Percentiles rank a stretch among this genome's conserved stretches.
phyloP scores from a whole-genome alignment of 64 coral and sea anemone species.

The Montipora sp. region DNA sequence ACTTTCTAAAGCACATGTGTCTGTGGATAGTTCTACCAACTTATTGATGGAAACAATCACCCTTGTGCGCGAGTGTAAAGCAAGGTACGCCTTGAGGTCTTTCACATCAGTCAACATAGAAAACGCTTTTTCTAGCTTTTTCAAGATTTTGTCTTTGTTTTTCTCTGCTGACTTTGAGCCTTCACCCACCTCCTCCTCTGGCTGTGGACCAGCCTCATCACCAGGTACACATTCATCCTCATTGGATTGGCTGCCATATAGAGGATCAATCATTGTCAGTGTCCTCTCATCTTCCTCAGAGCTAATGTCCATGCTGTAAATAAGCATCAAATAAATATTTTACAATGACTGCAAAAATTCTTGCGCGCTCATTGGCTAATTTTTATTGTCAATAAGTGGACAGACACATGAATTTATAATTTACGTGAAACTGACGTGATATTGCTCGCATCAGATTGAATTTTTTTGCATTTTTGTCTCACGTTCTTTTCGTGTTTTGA shows the following conservation, averaged over 20 bases:
- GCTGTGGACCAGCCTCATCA: no score
- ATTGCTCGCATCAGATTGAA: no score
- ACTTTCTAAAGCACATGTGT: background rate
- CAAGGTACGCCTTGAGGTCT: background rate
- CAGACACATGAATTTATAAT: no score
- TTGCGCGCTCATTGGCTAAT: no score
- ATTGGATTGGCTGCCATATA: background rate
- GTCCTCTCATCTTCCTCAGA: conserved; percentile 14
- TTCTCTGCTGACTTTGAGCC: background rate
- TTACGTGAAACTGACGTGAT: no score
- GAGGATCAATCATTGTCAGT: conserved; percentile 31
- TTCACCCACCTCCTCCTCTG: background rate
- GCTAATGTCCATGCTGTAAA: conserved; percentile 27
- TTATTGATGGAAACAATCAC: conserved; percentile 10
- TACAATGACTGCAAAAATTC: no score
- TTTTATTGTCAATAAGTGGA: no score
- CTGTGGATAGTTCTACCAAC: background rate
- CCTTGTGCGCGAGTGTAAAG: background rate
- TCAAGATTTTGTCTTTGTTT: background rate
- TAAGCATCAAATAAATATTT: background rate
- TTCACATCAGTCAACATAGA: background rate
- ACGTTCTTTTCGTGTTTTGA: no score
- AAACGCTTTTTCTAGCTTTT: background rate
- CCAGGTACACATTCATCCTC: background rate
- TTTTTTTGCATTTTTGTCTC: no score